A percentile compares a stretch with the other conserved stretches of the same genome.
Conservation (phyloP, 2,113 vertebrate species). For the Sinocyclocheilus maitianheensis region DNA sequence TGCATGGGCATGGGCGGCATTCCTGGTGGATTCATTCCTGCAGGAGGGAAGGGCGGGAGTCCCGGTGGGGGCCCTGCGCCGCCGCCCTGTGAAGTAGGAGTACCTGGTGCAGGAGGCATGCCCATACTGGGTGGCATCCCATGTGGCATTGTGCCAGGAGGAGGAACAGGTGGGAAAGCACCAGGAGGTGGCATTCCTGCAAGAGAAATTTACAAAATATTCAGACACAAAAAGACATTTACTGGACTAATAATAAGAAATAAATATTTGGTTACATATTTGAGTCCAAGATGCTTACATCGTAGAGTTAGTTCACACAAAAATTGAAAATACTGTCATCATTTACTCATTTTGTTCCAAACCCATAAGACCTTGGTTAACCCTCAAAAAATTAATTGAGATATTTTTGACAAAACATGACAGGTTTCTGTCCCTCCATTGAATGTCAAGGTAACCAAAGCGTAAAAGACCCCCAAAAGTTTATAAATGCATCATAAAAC, state of each 20-base stretch:
- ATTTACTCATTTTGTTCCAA: no score
- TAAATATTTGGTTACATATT: background rate
- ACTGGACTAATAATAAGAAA: background rate
- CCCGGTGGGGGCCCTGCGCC: slow-evolving; percentile 80
- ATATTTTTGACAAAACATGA: no score
- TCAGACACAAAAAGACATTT: background rate
- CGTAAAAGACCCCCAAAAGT: no score
- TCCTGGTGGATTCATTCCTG: slow-evolving; percentile 89
- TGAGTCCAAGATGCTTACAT: background rate
- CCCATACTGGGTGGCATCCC: slow-evolving; percentile 85
- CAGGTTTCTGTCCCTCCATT: no score
- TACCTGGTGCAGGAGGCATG: slow-evolving; percentile 80
- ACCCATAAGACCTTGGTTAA: no score
- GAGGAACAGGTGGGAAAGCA: slow-evolving; percentile 86
- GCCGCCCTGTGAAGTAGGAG: slow-evolving; percentile 71
- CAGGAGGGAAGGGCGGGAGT: slow-evolving; percentile 86
- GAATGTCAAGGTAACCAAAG: no score
- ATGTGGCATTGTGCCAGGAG: slow-evolving; percentile 87
- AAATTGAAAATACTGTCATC: no score
- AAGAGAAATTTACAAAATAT: background rate
- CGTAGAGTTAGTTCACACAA: no score
- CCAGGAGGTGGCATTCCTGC: slow-evolving; percentile 89
- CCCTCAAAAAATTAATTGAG: no score
- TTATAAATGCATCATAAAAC: no score
- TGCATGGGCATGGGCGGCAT: slow-evolving; percentile 95